phyloP scores from a whole-genome alignment of 2,113 vertebrate genomes.

The Cyprinodon tularosa region DNA sequence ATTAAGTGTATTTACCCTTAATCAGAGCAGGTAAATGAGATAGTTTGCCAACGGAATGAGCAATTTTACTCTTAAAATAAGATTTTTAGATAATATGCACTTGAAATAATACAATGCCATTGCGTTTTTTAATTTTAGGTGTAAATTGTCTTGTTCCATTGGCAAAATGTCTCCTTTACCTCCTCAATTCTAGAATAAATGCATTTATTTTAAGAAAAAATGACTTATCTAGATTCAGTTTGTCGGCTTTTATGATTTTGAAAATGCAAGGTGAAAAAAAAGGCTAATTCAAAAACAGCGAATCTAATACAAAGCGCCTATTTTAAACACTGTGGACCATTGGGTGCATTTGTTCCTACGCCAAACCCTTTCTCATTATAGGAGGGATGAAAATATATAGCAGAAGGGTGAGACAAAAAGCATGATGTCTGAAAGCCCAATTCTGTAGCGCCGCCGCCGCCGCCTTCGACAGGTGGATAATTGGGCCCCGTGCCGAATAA shows the following conservation, averaged over 20 bases:
- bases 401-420: conserved; percentile 35
- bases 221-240: background rate
- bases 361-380: conserved; percentile 48
- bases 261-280: background rate
- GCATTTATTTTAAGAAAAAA: no score
- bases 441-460: conserved; percentile 32
- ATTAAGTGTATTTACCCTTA: no score
- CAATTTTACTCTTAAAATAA: no score
- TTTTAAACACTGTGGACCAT: conserved; percentile 10
- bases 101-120: no score
- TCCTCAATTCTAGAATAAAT: no score
- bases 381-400: conserved; percentile 14
- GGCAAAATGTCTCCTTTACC: no score
- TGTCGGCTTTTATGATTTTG: background rate
- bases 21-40: no score
- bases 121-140: no score
- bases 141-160: no score
- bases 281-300: background rate
- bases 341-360: background rate
- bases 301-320: background rate
- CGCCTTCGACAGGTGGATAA: conserved; percentile 75
- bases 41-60: no score
- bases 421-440: conserved; percentile 39
- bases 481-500: conserved; percentile 69
- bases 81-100: no score